These are phyloP conservation scores for Tetragonula carbonaria DNA, from an alignment of 2,888 invertebrate species.

Conservation along the genomic window DNA sequence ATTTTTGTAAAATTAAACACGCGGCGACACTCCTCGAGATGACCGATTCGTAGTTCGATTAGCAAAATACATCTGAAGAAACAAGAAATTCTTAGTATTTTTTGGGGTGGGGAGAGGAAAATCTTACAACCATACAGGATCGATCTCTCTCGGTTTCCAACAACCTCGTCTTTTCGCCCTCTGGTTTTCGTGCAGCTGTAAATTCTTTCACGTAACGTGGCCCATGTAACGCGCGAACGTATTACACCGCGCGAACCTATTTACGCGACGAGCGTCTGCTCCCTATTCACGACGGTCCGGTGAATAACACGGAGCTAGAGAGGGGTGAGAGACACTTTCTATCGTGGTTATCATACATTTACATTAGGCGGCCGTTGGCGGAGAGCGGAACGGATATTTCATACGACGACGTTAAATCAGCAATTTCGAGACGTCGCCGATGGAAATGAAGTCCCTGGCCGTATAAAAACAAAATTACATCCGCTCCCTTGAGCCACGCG, in stretches of 20 bases:
- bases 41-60: background rate
- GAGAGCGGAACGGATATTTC: conserved; percentile 43
- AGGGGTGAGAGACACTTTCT: conserved; percentile 59
- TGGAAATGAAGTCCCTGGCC: conserved; percentile 6
- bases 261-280: conserved; percentile 43
- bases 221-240: conserved; percentile 31
- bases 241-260: conserved; percentile 40
- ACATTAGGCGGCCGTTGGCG: conserved; percentile 49
- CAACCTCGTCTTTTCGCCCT: background rate
- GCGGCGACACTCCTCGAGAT: background rate
- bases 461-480: background rate
- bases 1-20: background rate
- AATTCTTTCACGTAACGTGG: conserved; percentile 43
- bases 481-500: background rate
- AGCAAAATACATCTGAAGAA: background rate
- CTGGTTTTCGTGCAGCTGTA: conserved; percentile 36
- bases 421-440: conserved; percentile 16
- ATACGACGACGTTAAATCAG: conserved; percentile 60
- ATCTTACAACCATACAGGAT: background rate
- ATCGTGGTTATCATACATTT: conserved; percentile 70
- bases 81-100: background rate
- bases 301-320: conserved; percentile 50
- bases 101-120: no score
- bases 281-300: conserved; percentile 59
- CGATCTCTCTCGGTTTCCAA: background rate